Evolutionary conservation across 1,140 invertebrate genomes (phyloP).

Genomic region (Procambarus clarkii): DNA sequence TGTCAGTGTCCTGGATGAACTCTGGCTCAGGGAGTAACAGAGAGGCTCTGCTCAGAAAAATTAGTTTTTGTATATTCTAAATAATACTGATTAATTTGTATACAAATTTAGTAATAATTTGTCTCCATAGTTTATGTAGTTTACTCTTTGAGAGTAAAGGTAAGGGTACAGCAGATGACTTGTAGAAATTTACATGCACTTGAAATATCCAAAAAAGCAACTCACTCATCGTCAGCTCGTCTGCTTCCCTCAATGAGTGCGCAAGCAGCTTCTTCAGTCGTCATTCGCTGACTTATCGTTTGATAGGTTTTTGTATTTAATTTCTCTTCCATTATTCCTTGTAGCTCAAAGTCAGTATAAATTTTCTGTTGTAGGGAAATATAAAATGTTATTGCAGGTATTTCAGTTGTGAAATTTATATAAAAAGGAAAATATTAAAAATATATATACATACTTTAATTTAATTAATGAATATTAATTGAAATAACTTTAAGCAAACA

Average conservation of each 20-base stretch:
- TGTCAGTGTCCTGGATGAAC: too few relatives aligned
- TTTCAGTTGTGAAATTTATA: not conserved
- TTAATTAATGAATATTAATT: too few relatives aligned
- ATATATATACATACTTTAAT: not conserved
- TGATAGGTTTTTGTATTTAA: conserved; percentile 98
- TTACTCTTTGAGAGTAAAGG: too few relatives aligned
- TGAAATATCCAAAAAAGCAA: not conserved
- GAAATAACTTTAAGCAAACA: too few relatives aligned
- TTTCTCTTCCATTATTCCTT: conserved; percentile 98
- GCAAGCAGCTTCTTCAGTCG: conserved; percentile 97
- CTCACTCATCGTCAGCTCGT: conserved; percentile 79
- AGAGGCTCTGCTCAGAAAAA: too few relatives aligned
- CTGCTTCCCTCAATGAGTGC: conserved; percentile 87
- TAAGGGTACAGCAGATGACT: not conserved
- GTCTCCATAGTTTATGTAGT: too few relatives aligned
- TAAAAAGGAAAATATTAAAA: not conserved
- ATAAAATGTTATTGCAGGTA: conserved; percentile 18
- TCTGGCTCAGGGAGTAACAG: too few relatives aligned
- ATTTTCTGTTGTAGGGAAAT: conserved; percentile 87
- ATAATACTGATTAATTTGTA: too few relatives aligned
- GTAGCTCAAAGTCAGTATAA: conserved; percentile 98
- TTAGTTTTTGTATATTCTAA: too few relatives aligned
- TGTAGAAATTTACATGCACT: not conserved
- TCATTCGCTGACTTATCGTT: conserved; percentile 92
- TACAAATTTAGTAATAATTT: too few relatives aligned